Conservation (phyloP, 1,140 invertebrate species). For the Achatina immaculata region DNA sequence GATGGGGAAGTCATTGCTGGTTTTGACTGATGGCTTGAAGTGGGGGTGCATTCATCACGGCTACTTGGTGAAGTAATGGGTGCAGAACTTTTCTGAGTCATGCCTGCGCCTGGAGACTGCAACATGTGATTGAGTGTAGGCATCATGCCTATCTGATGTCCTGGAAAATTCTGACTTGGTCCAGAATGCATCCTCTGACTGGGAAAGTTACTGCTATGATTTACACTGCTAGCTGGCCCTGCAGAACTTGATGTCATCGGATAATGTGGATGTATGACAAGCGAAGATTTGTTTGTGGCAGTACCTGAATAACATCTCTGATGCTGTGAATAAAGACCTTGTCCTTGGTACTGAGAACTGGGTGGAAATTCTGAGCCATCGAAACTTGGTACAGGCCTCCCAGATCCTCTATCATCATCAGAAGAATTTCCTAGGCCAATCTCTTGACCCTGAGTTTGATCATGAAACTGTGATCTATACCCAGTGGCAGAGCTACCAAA, state of each 20-base stretch:
- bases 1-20: conserved; percentile 21
- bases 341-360: conserved; percentile 25
- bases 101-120: conserved; percentile 18
- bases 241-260: conserved; percentile 14
- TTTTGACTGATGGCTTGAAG: conserved; percentile 13
- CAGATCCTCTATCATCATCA: conserved; percentile 5
- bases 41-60: conserved; percentile 2
- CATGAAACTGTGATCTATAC: conserved; percentile 23
- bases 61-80: conserved; percentile 10
- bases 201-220: neutral
- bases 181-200: conserved; percentile 4
- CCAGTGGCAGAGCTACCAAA: conserved; percentile 15
- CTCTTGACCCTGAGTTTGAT: conserved; percentile 8
- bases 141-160: conserved; percentile 14
- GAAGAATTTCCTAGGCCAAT: neutral
- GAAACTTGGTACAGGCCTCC: neutral
- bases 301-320: conserved; percentile 13
- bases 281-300: neutral
- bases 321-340: conserved; percentile 9
- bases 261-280: neutral
- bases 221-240: neutral
- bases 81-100: neutral
- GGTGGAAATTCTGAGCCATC: neutral
- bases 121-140: conserved; percentile 26
- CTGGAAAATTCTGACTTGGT: conserved; percentile 15